Conservation (phyloP, 2,113 vertebrate genomes). For the Cheilinus undulatus region DNA sequence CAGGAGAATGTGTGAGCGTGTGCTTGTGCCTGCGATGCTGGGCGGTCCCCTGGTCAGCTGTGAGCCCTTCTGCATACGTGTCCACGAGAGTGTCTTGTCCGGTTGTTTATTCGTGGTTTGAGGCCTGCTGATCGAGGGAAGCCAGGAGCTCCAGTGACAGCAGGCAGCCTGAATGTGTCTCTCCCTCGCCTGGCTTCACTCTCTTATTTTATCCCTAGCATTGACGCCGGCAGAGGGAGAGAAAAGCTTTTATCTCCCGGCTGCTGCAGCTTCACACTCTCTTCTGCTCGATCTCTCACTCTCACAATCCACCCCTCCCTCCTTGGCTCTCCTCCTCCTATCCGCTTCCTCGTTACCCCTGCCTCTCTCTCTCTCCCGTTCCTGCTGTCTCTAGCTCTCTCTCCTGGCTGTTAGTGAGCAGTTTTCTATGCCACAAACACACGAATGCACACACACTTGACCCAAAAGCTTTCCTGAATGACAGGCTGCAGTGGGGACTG, state of each 20-base stretch:
- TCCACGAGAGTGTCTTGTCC: slow-evolving; percentile 43
- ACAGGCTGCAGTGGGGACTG: slow-evolving; percentile 31
- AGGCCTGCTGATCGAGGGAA: slow-evolving; percentile 71
- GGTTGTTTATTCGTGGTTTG: slow-evolving; percentile 35
- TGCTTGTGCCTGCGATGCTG: slow-evolving; percentile 49
- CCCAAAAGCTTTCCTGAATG: slow-evolving; percentile 64
- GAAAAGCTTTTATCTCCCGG: slow-evolving; percentile 78
- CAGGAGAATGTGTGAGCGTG: slow-evolving; percentile 29
- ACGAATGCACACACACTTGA: slow-evolving; percentile 55
- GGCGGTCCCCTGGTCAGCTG: slow-evolving; percentile 64
- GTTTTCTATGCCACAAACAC: slow-evolving; percentile 56
- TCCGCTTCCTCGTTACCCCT: slow-evolving; percentile 60
- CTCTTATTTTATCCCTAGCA: slow-evolving; percentile 63
- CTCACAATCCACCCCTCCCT: slow-evolving; percentile 72
- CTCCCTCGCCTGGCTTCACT: slow-evolving; percentile 49
- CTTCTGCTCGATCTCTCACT: slow-evolving; percentile 71
- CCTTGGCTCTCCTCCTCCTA: slow-evolving; percentile 69
- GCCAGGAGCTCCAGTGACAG: slow-evolving; percentile 71
- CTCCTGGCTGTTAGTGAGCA: slow-evolving; percentile 49
- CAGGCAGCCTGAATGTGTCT: slow-evolving; percentile 53
- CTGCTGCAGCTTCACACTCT: slow-evolving; percentile 83
- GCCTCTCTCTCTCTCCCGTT: slow-evolving; percentile 30
- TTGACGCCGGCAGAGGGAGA: slow-evolving; percentile 65
- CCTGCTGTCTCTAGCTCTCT: slow-evolving; percentile 17
- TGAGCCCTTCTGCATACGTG: slow-evolving; percentile 48